Evolutionary conservation across 2,113 vertebrate species (phyloP).

Genomic region (Pyxicephalus adspersus): DNA sequence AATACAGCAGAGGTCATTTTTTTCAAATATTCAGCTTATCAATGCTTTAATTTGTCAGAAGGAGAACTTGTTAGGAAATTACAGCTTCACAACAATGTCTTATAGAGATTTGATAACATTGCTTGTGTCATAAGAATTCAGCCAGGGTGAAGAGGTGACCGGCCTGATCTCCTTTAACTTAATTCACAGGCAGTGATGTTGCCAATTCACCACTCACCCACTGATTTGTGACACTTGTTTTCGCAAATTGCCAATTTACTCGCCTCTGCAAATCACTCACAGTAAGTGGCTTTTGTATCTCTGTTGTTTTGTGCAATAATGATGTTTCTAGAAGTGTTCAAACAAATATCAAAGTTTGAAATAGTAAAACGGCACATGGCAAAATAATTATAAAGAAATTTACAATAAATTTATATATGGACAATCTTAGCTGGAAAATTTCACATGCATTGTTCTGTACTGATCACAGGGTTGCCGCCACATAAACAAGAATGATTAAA

Average conservation of each 20-base stretch:
- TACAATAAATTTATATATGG: no score
- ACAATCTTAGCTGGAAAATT: no score
- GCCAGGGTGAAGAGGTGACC: not conserved
- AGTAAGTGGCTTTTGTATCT: not conserved
- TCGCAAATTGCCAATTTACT: not conserved
- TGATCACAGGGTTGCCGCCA: no score
- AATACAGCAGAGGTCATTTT: not conserved
- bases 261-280: not conserved
- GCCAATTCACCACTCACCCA: not conserved
- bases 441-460: no score
- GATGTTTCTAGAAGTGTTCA: no score
- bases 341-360: no score
- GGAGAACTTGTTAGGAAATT: conserved; percentile 1
- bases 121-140: not conserved
- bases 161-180: no score
- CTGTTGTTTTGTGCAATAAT: not conserved
- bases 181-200: not conserved
- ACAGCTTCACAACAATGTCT: not conserved
- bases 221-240: not conserved
- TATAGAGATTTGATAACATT: conserved; percentile 3
- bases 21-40: not conserved
- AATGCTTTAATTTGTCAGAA: not conserved
- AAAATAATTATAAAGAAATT: no score
- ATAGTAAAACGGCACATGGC: no score
- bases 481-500: no score